These are phyloP conservation scores for Drosophila rellima DNA, from an alignment of 2,888 invertebrate species.

Conservation along the genomic window DNA sequence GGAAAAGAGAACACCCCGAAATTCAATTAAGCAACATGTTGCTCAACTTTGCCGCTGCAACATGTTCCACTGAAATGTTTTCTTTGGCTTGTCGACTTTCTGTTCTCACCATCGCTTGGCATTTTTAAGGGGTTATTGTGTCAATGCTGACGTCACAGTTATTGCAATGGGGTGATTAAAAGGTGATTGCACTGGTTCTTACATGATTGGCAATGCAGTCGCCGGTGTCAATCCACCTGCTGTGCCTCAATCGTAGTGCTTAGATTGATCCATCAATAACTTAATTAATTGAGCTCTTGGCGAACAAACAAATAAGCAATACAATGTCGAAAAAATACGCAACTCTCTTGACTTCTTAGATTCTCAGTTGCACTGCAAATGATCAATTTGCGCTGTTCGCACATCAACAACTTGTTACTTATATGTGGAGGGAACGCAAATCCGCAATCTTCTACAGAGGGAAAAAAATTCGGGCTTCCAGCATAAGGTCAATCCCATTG, in stretches of 20 bases:
- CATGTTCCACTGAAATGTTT: not conserved
- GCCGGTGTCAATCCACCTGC: conserved; percentile 16
- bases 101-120: not conserved
- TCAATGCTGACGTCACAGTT: conserved; percentile 73
- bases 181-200: not conserved
- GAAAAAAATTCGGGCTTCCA: too few relatives aligned
- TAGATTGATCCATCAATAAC: conserved; percentile 40
- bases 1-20: not conserved
- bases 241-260: conserved; percentile 30
- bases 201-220: not conserved
- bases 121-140: conserved; percentile 58
- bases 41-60: not conserved
- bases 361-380: conserved; percentile 38
- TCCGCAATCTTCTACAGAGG: not conserved
- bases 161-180: not conserved
- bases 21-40: not conserved
- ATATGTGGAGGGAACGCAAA: conserved; percentile 24
- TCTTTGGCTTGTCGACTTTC: not conserved
- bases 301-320: conserved; percentile 42
- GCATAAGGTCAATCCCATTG: too few relatives aligned
- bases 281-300: conserved; percentile 35
- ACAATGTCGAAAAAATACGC: conserved; percentile 28
- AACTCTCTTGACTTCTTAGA: not conserved
- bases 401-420: conserved; percentile 38
- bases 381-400: conserved; percentile 39